Evolutionary conservation across 2,113 vertebrate genomes (phyloP), one percentile per base, ranked within the genome.

Genomic region (Pampusana beccarii): DNA sequence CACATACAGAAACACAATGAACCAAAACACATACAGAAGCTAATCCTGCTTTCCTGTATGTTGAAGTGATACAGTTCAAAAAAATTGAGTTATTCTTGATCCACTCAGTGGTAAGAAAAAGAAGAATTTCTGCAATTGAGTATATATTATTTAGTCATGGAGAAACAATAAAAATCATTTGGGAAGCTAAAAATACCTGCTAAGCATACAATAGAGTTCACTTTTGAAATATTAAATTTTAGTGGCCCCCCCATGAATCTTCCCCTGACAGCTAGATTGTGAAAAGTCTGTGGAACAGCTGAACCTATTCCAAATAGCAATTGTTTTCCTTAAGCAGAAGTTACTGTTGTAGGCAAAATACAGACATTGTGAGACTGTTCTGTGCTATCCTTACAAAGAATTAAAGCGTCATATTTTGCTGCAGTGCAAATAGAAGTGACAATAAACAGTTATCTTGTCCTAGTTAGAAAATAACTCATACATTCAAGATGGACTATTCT

Each of bases 181-280:
- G 65, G 25, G 40, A 87, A 87, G 66, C 57, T 95, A 95, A 92
- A 95, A 94, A 94, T 91, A 91, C 46, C 72, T 84, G 28, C 38
- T 84, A 84, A 74, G 24, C 11, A 60, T 80, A 84, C 73, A 91
- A 56, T 31, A 57, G 65, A 65, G 26, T 90, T 94, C 38, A 40
- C 40, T 92, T 72, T 53, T 57, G 61, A 92, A 89, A 91, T 78
- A 92, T 9, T 80, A 79, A 56, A 61, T 94, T 95, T 90, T 95
- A 79, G 92, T 65, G 38, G n/a, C 23, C 46, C 77, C 40, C 86
- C 56, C 46, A 84, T 58, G 57, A 86, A 71, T 92, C 67, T 79
- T 77, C 31, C 8, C 86, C 42, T 82, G 61, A 82, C 65, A 91
- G 33, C 16, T 42, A 70, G 70, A 67, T 18, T 81, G 34, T 25